A percentile compares a stretch with the other conserved stretches of the same genome.
phyloP scores from a whole-genome alignment of 2,888 invertebrate genomes.

The Lacanobia wlatinum region DNA sequence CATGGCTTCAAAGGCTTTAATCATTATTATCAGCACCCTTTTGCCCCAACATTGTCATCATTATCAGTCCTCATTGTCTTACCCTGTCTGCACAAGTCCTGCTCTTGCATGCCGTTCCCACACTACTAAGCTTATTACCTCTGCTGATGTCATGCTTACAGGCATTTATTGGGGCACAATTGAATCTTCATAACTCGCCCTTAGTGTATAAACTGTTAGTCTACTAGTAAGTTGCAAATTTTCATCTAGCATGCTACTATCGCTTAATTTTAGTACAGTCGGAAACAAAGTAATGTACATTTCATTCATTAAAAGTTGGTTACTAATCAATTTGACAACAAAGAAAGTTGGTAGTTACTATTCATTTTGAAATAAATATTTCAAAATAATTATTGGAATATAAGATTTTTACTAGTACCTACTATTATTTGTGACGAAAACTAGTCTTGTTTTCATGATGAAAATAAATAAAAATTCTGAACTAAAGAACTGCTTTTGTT shows the following conservation, averaged over 20 bases:
- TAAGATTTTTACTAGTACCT: background rate
- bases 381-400: background rate
- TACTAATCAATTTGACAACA: too few relatives aligned
- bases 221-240: constrained; percentile 21
- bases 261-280: background rate
- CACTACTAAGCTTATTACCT: background rate
- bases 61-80: background rate
- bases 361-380: too few relatives aligned
- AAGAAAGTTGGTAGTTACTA: too few relatives aligned
- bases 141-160: constrained; percentile 13
- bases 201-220: background rate
- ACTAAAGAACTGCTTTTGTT: background rate
- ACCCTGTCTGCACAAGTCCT: background rate
- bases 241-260: constrained; percentile 2
- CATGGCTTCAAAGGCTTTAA: constrained; percentile 44
- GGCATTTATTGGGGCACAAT: background rate
- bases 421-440: too few relatives aligned
- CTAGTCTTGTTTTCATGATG: background rate
- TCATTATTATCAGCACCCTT: constrained; percentile 32
- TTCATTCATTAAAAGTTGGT: background rate
- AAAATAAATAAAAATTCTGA: background rate
- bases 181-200: background rate
- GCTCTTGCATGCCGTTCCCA: constrained; percentile 4
- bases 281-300: background rate
- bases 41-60: background rate